Conservation (phyloP, 2,113 vertebrate genomes). For the Okapia johnstoni region DNA sequence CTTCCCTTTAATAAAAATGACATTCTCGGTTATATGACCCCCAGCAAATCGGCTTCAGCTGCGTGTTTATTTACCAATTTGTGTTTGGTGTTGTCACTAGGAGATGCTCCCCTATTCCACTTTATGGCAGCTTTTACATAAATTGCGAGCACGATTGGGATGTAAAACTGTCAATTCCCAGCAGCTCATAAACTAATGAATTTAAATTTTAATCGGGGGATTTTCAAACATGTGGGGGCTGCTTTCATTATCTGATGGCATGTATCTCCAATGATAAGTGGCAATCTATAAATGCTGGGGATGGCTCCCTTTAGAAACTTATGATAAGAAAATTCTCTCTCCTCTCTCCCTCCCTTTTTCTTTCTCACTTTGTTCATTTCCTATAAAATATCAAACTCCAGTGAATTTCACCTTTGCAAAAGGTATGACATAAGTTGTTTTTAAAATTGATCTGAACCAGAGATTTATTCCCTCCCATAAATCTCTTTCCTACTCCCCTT, state of each 20-base stretch:
- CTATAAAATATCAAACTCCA: background rate
- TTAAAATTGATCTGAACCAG: background rate
- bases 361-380: background rate
- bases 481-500: background rate
- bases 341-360: background rate
- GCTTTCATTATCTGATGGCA: conserved; percentile 59
- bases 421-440: background rate
- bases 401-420: conserved; percentile 21
- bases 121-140: conserved; percentile 70
- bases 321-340: background rate
- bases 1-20: conserved; percentile 73
- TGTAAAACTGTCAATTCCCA: conserved; percentile 76
- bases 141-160: conserved; percentile 67
- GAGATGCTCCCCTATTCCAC: conserved; percentile 59
- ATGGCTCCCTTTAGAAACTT: conserved; percentile 17
- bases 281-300: background rate
- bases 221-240: conserved; percentile 55
- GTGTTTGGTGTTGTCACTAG: conserved; percentile 53
- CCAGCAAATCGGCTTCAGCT: conserved; percentile 67
- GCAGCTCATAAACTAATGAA: conserved; percentile 75
- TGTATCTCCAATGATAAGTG: conserved; percentile 10
- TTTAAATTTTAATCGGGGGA: conserved; percentile 74
- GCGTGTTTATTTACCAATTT: conserved; percentile 72
- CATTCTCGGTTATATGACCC: conserved; percentile 72
- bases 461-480: background rate